Base-by-base conservation (phyloP, 2,113 vertebrate genomes). In the Sorex araneus region DNA sequence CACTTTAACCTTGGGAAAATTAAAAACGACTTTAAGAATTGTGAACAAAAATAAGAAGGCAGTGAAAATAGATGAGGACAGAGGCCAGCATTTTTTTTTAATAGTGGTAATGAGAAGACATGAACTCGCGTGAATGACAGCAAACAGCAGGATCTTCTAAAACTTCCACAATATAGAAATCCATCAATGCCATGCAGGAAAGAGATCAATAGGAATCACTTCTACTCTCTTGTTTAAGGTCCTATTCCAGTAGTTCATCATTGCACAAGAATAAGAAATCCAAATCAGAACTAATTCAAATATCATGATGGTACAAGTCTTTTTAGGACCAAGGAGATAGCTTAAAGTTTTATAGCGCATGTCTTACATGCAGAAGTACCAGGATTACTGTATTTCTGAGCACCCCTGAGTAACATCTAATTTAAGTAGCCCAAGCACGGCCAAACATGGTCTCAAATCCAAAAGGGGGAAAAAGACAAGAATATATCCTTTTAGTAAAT, bases 21-120 rank as follows among this genome's bases (percentile, higher is more conserved):
- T 1, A 94, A 97, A 95, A 89, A 3, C 12, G 2, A 70, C 10
- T 83, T 92, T 75, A 40, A 87, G 90, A 80, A 36, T n/a, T 32
- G 1, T 23, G 32, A 30, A 27, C 0, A 0, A 70, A 83, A 90
- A 89, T 93, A 0, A 45, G 2, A 67, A 84, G 64, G 30, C 32
- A 80, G 74, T 80, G 47, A 2, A 3, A 2, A 2, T 11, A 2
- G 5, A 34, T 4, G 2, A 19, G 67, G 16, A 19, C 32, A 25
- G 13, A 43, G 27, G 19, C 43, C n/a, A 7, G 3, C 0, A 0
- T 10, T 6, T 69, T 71, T 84, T 82, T 47, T 28, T 88, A 63
- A 1, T 36, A 69, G 63, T 30, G 13, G 16, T 69, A 50, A 63
- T 21, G 45, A 27, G 0, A 69, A 36, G 70, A 88, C 19, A 18